These are phyloP conservation scores for Helleia helle DNA, from an alignment of 2,888 invertebrate species.

Conservation along the genomic window DNA sequence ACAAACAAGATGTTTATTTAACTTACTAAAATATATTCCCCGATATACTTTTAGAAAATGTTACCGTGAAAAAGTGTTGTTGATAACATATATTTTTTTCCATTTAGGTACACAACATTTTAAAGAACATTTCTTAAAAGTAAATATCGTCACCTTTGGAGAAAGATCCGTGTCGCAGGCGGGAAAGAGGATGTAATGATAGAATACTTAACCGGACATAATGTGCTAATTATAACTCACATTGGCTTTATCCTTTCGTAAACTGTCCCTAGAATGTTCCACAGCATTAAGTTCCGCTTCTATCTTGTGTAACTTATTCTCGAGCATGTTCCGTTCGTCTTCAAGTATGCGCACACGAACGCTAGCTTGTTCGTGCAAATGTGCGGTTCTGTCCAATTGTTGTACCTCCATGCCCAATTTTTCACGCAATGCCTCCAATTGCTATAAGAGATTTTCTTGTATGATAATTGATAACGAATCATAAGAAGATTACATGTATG, in stretches of 20 bases:
- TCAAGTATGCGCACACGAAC: conserved; percentile 79
- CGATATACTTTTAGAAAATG: no score
- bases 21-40: no score
- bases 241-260: conserved; percentile 84
- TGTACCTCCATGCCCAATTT: conserved; percentile 82
- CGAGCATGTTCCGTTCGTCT: conserved; percentile 82
- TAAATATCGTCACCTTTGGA: no score
- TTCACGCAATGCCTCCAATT: conserved; percentile 83
- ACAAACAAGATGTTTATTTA: no score
- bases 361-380: conserved; percentile 77
- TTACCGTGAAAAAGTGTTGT: no score
- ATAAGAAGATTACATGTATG: neutral
- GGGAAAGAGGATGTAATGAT: no score
- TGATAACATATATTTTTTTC: no score
- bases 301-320: conserved; percentile 83
- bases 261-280: conserved; percentile 80
- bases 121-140: no score
- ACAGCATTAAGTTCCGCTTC: conserved; percentile 85
- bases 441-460: conserved; percentile 56
- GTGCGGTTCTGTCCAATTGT: conserved; percentile 80
- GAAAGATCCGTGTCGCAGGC: no score
- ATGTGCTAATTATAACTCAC: no score
- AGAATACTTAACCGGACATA: no score
- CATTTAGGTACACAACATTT: no score
- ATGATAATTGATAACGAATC: neutral